A percentile compares a stretch with the other conserved stretches of the same genome.
Conservation (phyloP, 2,113 vertebrate species). For the Leptocoma aspasia region DNA sequence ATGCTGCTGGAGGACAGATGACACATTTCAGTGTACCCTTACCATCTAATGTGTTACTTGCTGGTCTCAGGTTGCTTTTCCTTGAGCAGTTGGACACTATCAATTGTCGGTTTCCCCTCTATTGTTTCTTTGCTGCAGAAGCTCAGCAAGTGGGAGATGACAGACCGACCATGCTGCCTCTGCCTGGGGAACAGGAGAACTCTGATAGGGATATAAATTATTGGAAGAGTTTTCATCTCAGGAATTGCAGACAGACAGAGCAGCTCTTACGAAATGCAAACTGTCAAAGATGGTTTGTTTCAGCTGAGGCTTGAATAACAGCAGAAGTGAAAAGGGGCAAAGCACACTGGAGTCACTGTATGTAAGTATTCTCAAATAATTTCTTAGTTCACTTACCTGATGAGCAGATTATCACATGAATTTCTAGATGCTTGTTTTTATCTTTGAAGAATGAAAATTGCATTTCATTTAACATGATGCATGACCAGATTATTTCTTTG, state of each 20-base stretch:
- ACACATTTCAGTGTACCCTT: neutral
- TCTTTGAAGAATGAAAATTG: neutral
- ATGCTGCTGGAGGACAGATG: slow-evolving; percentile 57
- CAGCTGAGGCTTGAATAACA: slow-evolving; percentile 67
- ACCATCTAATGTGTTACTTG: slow-evolving; percentile 42
- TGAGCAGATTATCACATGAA: neutral
- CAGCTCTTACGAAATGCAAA: slow-evolving; percentile 72
- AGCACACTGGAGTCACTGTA: slow-evolving; percentile 67
- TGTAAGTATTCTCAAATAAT: slow-evolving; percentile 76
- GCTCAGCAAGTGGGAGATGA: slow-evolving; percentile 76
- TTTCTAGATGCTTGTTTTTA: neutral
- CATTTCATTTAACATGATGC: neutral
- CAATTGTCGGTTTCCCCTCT: slow-evolving; percentile 78
- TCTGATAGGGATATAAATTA: slow-evolving; percentile 51
- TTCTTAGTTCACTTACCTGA: neutral
- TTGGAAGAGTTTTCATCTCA: slow-evolving; percentile 40
- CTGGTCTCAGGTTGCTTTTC: slow-evolving; percentile 70
- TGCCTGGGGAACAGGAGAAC: slow-evolving; percentile 66
- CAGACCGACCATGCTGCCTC: slow-evolving; percentile 69
- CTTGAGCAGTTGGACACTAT: slow-evolving; percentile 70
- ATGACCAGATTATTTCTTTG: neutral
- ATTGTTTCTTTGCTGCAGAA: slow-evolving; percentile 82
- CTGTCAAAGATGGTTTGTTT: slow-evolving; percentile 73
- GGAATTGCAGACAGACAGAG: slow-evolving; percentile 70
- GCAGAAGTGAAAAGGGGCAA: slow-evolving; percentile 65